These are phyloP conservation scores for Carcharodon carcharias DNA, from an alignment of 2,797 vertebrate species.

Conservation along the genomic window DNA sequence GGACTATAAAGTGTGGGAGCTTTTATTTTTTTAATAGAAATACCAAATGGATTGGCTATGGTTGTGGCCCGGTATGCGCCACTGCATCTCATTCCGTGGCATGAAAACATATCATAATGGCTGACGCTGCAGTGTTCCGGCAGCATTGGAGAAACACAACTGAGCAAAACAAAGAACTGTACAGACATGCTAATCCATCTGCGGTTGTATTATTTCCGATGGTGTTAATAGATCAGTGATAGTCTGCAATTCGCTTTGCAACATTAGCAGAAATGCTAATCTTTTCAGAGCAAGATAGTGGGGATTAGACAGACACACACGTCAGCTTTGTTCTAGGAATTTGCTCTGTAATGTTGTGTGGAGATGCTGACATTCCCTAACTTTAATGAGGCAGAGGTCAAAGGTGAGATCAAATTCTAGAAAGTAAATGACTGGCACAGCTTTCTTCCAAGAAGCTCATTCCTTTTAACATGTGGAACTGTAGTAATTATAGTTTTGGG, in stretches of 20 bases:
- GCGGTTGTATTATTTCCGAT: conserved; percentile 26
- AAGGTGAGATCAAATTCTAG: neutral
- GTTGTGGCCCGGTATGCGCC: neutral
- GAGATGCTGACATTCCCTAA: conserved; percentile 25
- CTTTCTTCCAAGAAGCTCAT: neutral
- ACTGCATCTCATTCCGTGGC: conserved; percentile 1
- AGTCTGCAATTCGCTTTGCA: conserved; percentile 34
- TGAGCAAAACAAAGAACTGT: conserved; percentile 16
- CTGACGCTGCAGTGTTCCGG: neutral
- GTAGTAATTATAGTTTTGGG: too few species aligned
- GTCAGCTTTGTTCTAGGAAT: conserved; percentile 23
- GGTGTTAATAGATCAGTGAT: conserved; percentile 35
- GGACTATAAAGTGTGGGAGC: conserved; percentile 7
- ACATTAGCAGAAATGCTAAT: conserved; percentile 35
- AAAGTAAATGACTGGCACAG: neutral
- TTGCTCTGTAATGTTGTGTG: conserved; percentile 9
- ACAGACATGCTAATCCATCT: conserved; percentile 23
- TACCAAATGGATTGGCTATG: neutral
- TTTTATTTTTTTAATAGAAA: conserved; percentile 7
- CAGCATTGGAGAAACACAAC: conserved; percentile 24
- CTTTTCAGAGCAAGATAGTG: conserved; percentile 32
- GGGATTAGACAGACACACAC: conserved; percentile 19
- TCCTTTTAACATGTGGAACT: neutral
- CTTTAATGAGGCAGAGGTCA: neutral
- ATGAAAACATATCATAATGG: conserved; percentile 13